A percentile compares a stretch with the other conserved stretches of the same genome.
These are phyloP conservation scores for Syrphus vitripennis DNA, from an alignment of 2,888 invertebrate species.

Conservation along the genomic window DNA sequence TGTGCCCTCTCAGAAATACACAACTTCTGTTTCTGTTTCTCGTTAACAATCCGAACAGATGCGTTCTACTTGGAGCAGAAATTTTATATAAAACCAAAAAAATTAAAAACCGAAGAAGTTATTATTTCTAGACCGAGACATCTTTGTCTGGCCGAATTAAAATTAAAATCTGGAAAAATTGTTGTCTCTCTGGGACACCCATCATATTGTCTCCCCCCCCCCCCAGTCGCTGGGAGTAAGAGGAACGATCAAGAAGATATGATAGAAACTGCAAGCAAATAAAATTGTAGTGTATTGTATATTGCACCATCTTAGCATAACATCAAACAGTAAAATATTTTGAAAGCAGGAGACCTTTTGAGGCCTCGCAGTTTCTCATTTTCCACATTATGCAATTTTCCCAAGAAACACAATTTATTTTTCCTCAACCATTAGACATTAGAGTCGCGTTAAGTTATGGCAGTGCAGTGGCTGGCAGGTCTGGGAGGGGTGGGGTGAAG, in stretches of 20 bases:
- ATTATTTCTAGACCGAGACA: constrained; percentile 78
- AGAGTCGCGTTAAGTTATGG: constrained; percentile 72
- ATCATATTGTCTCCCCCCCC: neutral
- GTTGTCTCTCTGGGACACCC: constrained; percentile 3
- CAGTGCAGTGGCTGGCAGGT: neutral
- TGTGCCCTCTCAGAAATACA: constrained; percentile 10
- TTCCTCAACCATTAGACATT: constrained; percentile 42
- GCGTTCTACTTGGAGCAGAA: constrained; percentile 37
- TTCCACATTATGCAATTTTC: constrained; percentile 80
- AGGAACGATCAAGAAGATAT: no score
- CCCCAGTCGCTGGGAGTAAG: no score
- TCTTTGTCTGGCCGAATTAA: constrained; percentile 74
- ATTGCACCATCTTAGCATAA: constrained; percentile 55
- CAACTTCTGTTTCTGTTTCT: constrained; percentile 56
- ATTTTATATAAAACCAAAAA: neutral
- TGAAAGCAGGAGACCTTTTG: constrained; percentile 34
- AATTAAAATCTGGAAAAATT: constrained; percentile 65
- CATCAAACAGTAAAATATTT: constrained; percentile 52
- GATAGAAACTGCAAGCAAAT: neutral
- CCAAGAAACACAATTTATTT: constrained; percentile 78
- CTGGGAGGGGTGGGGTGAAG: constrained; percentile 60
- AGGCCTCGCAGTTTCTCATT: constrained; percentile 75
- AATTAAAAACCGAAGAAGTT: constrained; percentile 71
- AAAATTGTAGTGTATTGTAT: neutral
- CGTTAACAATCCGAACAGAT: constrained; percentile 65